Evolutionary conservation across 2,888 invertebrate genomes (phyloP).

Genomic region (Sphecodes monilicornis): DNA sequence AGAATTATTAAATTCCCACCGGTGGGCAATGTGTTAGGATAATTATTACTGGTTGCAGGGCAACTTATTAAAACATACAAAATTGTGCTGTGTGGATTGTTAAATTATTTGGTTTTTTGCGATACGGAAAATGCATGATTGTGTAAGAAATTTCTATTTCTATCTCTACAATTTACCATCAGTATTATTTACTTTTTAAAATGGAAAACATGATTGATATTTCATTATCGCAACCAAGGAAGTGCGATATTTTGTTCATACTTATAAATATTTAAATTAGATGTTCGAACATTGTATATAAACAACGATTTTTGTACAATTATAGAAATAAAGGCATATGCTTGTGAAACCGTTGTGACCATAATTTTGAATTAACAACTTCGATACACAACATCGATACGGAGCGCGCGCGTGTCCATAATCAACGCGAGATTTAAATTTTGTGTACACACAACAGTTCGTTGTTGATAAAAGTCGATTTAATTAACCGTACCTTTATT

Average conservation of each 20-base stretch:
- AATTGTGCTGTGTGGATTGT: background rate
- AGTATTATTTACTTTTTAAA: background rate
- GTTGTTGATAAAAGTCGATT: background rate
- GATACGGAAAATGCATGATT: background rate
- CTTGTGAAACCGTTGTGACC: background rate
- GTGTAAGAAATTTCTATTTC: background rate
- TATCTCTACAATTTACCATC: background rate
- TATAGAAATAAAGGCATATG: slow-evolving; percentile 39
- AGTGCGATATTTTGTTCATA: background rate
- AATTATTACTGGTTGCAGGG: background rate
- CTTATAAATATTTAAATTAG: slow-evolving; percentile 13
- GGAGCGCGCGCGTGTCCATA: background rate
- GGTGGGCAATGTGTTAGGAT: background rate
- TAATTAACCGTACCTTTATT: background rate
- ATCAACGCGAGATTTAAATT: slow-evolving; percentile 27
- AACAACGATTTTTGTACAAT: slow-evolving; percentile 16
- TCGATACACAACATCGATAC: background rate
- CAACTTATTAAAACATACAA: slow-evolving; percentile 10
- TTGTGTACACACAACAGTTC: slow-evolving; percentile 33
- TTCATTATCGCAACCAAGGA: background rate
- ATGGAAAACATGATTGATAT: background rate
- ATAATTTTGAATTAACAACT: background rate
- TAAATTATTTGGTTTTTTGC: background rate
- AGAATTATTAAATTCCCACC: background rate
- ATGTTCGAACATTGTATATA: slow-evolving; percentile 17